These are phyloP conservation scores for Acanthococcus lagerstroemiae DNA, from an alignment of 2,888 invertebrate genomes.

Conservation along the genomic window DNA sequence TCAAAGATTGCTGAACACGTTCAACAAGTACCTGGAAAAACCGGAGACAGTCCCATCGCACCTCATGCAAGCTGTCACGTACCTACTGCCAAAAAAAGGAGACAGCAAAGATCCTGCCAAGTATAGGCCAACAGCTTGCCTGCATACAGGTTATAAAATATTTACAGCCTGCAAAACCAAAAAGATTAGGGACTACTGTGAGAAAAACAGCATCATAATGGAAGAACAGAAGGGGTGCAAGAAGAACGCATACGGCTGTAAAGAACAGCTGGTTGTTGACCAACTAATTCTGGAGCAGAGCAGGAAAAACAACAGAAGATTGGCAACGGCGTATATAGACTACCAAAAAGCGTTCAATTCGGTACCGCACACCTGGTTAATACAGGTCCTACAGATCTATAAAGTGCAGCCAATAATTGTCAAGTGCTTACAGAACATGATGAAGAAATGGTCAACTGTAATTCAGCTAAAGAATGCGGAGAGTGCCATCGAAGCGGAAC, in stretches of 20 bases:
- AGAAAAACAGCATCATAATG: neutral
- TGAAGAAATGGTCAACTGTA: neutral
- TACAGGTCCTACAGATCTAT: neutral
- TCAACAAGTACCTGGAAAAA: neutral
- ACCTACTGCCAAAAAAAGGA: constrained; percentile 8
- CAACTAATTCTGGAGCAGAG: constrained; percentile 12
- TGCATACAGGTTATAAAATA: neutral
- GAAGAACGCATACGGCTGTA: neutral
- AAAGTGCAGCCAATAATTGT: neutral
- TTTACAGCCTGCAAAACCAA: neutral
- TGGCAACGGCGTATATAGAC: constrained; percentile 19
- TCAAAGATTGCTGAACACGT: neutral
- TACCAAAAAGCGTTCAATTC: constrained; percentile 29
- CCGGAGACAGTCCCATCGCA: constrained; percentile 4
- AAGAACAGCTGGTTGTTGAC: neutral
- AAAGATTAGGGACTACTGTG: neutral
- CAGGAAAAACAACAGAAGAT: constrained; percentile 6
- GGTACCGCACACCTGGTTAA: neutral
- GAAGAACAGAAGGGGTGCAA: neutral
- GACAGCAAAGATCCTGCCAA: constrained; percentile 19
- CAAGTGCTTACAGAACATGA: neutral
- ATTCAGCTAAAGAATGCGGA: neutral
- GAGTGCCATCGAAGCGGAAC: neutral
- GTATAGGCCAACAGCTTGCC: constrained; percentile 30
- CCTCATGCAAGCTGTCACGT: constrained; percentile 18